Percentiles rank a stretch among this genome's conserved stretches.
These are phyloP conservation scores for Formica exsecta DNA, from an alignment of 1,140 invertebrate species.

Conservation along the genomic window DNA sequence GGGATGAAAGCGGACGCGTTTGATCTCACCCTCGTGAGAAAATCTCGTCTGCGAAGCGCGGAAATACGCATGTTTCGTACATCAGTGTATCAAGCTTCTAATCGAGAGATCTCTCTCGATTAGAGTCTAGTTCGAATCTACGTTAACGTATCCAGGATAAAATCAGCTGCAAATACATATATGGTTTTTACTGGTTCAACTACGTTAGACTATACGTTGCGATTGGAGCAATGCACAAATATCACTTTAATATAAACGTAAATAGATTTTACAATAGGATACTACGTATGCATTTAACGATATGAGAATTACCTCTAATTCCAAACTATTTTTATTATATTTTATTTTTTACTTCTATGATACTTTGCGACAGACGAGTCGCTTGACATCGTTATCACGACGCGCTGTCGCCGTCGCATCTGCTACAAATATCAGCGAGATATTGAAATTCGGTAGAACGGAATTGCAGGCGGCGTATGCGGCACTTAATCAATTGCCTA, in stretches of 20 bases:
- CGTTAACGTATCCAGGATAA: too few species aligned
- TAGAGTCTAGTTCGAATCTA: not conserved
- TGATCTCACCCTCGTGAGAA: not conserved
- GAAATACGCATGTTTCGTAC: not conserved
- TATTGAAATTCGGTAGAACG: conserved; percentile 50
- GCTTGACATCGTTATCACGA: conserved; percentile 37
- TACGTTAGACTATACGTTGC: not conserved
- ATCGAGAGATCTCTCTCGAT: not conserved
- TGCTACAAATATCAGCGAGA: conserved; percentile 53
- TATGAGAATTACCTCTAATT: not conserved
- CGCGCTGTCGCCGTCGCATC: conserved; percentile 27
- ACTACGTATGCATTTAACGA: too few species aligned
- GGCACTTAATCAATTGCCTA: conserved; percentile 65
- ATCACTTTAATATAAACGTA: too few species aligned
- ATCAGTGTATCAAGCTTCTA: not conserved
- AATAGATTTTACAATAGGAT: too few species aligned
- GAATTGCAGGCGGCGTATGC: conserved; percentile 51
- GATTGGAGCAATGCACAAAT: too few species aligned
- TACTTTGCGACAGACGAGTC: not conserved
- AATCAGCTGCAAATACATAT: too few species aligned
- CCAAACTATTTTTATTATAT: conserved; percentile 6
- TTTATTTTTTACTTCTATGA: not conserved
- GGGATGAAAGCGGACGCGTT: not conserved
- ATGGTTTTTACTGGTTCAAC: not conserved
- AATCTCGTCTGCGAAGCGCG: not conserved